These are phyloP conservation scores for Rhynchopsitta pachyrhyncha DNA, from an alignment of 2,113 vertebrate species.

Conservation along the genomic window DNA sequence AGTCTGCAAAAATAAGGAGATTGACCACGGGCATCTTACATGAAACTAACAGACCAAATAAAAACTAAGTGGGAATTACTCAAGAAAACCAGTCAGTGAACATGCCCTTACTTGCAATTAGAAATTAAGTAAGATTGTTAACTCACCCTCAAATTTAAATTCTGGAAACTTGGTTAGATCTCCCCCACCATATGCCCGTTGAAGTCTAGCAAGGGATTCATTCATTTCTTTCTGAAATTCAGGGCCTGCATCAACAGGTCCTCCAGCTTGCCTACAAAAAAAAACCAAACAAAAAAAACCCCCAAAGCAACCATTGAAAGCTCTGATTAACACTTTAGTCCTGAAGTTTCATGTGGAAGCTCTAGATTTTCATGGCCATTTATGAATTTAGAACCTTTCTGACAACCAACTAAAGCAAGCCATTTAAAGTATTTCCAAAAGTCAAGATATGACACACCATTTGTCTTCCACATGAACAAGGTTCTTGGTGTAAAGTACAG, in stretches of 20 bases:
- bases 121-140: background rate
- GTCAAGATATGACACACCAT: background rate
- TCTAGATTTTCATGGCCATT: background rate
- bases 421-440: background rate
- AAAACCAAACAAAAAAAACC: background rate
- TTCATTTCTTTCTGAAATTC: slow-evolving; percentile 85
- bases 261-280: slow-evolving; percentile 79
- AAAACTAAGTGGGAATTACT: background rate
- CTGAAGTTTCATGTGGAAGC: background rate
- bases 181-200: slow-evolving; percentile 86
- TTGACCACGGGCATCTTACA: background rate
- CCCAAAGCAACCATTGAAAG: background rate
- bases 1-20: background rate
- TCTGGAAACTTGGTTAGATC: slow-evolving; percentile 89
- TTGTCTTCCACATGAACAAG: background rate
- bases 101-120: background rate
- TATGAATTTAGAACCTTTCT: background rate
- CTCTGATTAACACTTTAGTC: background rate
- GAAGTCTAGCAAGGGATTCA: slow-evolving; percentile 85
- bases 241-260: slow-evolving; percentile 83
- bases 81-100: background rate
- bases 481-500: background rate
- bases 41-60: background rate
- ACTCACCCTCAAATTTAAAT: slow-evolving; percentile 89
- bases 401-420: background rate